Evolutionary conservation across 2,797 vertebrate species (phyloP).

Genomic region (Periophthalmus magnuspinnatus): DNA sequence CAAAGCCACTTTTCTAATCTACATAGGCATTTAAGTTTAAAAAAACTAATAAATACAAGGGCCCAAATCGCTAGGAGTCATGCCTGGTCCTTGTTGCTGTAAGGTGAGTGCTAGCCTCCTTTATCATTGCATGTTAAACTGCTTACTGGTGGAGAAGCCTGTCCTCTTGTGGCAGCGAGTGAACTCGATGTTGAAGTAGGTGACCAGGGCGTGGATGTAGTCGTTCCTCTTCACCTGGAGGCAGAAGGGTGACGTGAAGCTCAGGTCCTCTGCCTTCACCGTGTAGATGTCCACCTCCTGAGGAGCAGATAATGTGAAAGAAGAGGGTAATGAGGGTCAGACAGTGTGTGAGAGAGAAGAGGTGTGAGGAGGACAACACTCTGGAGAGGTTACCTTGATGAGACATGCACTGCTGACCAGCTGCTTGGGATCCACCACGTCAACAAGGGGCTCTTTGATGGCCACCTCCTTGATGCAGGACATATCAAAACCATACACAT

Average conservation of each 20-base stretch:
- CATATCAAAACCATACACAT: slow-evolving; percentile 94
- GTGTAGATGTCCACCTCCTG: slow-evolving; percentile 97
- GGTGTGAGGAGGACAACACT: not conserved
- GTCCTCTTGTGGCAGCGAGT: slow-evolving; percentile 94
- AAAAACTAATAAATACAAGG: no score
- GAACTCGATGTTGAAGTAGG: slow-evolving; percentile 97
- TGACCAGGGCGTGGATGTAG: slow-evolving; percentile 91
- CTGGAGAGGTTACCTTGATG: slow-evolving; percentile 82
- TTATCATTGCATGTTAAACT: not conserved
- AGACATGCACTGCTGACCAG: slow-evolving; percentile 90
- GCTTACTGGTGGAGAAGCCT: slow-evolving; percentile 90
- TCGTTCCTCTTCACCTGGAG: slow-evolving; percentile 94
- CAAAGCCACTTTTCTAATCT: no score
- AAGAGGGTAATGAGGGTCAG: not conserved
- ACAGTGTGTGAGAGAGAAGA: not conserved
- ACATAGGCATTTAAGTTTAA: no score
- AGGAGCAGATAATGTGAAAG: not conserved
- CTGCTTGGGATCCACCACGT: slow-evolving; percentile 94
- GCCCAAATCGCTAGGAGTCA: no score
- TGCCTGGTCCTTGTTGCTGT: not conserved
- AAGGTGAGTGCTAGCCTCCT: not conserved
- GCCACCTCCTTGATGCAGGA: slow-evolving; percentile 95
- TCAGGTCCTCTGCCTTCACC: slow-evolving; percentile 90
- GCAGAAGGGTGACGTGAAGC: slow-evolving; percentile 93
- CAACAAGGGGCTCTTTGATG: slow-evolving; percentile 91